A percentile compares a stretch with the other conserved stretches of the same genome.
Evolutionary conservation across 2,888 invertebrate genomes (phyloP).

Genomic region (Pyralis farinalis): DNA sequence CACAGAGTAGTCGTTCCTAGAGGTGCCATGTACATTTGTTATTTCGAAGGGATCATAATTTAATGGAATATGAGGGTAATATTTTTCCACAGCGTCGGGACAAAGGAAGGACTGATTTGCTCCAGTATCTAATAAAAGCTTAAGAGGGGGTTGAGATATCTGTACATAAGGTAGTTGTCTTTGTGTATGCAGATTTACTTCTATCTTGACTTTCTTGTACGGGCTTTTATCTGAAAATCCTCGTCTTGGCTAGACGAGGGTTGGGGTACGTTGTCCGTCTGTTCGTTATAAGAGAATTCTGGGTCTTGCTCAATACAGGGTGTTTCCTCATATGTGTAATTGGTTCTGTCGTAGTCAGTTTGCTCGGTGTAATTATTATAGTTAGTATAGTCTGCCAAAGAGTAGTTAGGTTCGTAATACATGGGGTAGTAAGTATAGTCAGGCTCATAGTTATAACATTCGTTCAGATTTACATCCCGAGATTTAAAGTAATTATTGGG

Average conservation of each 20-base stretch:
- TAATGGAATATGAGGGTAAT: conserved; percentile 10
- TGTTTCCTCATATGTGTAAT: too few species aligned
- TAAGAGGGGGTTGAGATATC: conserved; percentile 17
- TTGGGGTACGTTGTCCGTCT: too few species aligned
- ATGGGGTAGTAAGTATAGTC: not conserved
- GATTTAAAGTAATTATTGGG: conserved; percentile 5
- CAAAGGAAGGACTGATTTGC: conserved; percentile 25
- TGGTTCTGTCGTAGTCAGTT: too few species aligned
- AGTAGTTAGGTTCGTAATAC: too few species aligned
- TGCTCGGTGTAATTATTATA: not conserved
- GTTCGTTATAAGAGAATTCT: too few species aligned
- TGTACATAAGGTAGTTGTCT: not conserved
- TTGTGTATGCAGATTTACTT: not conserved
- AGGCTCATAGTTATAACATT: not conserved
- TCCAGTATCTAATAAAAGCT: conserved; percentile 23
- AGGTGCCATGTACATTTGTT: conserved; percentile 22
- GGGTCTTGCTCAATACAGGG: too few species aligned
- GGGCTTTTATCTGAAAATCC: not conserved
- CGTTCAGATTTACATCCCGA: conserved; percentile 5
- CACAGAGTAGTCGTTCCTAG: conserved; percentile 23
- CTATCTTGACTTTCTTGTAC: conserved; percentile 4
- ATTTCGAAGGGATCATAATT: conserved; percentile 26
- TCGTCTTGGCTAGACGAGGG: not conserved
- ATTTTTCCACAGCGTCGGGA: conserved; percentile 18
- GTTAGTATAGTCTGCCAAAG: too few species aligned